Evolutionary conservation across 37 sponge, comb jelly and placozoan species (phyloP).

Genomic region (Mnemiopsis leidyi): DNA sequence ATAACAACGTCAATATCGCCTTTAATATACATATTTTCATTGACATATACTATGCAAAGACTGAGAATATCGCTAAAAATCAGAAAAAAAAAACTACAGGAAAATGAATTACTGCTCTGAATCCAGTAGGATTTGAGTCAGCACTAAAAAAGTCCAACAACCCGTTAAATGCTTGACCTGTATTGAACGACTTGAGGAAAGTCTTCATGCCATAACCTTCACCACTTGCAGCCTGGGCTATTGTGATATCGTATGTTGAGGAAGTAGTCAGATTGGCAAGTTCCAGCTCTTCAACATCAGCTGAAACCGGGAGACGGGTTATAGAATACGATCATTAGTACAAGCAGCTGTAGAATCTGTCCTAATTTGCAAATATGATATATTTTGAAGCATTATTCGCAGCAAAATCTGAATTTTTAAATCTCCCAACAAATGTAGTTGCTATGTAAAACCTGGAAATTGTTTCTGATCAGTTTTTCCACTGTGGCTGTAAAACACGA

Average conservation of each 20-base stretch:
- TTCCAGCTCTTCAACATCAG: neutral
- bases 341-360: neutral
- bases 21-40: neutral
- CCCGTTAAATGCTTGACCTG: too few species aligned
- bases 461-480: neutral
- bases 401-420: too few species aligned
- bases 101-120: too few species aligned
- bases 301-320: neutral
- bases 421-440: too few species aligned
- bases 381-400: too few species aligned
- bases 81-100: too few species aligned
- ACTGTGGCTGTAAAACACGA: neutral
- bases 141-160: too few species aligned
- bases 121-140: too few species aligned
- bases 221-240: neutral
- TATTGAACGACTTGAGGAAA: neutral
- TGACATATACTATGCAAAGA: too few species aligned
- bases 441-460: neutral
- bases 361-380: too few species aligned
- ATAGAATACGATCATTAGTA: neutral
- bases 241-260: neutral
- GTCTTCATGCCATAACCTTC: constrained; percentile 35
- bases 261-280: neutral
- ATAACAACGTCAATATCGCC: neutral
- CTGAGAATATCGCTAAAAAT: too few species aligned